A percentile compares a stretch with the other conserved stretches of the same genome.
These are phyloP conservation scores for Pristionchus exspectatus DNA, from an alignment of 2,888 invertebrate genomes.

Conservation along the genomic window DNA sequence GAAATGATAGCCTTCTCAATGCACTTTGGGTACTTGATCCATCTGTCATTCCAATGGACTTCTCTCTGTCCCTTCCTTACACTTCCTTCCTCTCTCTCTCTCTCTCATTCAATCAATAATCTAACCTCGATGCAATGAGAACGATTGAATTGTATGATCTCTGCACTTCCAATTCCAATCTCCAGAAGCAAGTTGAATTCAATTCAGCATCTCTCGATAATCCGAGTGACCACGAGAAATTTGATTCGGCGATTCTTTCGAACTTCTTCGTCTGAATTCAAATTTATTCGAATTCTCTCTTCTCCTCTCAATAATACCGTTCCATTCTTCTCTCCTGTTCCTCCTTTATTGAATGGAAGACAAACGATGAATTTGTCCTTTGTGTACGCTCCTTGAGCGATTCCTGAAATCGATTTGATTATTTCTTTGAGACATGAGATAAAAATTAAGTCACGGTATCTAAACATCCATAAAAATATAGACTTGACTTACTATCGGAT, in stretches of 20 bases:
- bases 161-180: constrained; percentile 73
- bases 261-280: constrained; percentile 75
- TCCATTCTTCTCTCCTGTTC: constrained; percentile 75
- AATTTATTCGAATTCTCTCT: neutral
- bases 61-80: neutral
- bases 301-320: constrained; percentile 61
- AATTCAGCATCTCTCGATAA: constrained; percentile 69
- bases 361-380: constrained; percentile 75
- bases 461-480: too few species aligned
- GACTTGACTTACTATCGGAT: constrained; percentile 65
- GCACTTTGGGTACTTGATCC: neutral
- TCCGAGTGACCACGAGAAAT: constrained; percentile 75
- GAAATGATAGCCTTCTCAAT: neutral
- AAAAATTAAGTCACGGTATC: neutral
- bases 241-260: constrained; percentile 73
- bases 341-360: constrained; percentile 76
- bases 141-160: constrained; percentile 72
- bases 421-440: neutral
- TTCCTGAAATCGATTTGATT: constrained; percentile 61
- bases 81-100: neutral
- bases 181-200: constrained; percentile 75
- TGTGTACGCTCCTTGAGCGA: constrained; percentile 74
- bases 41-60: neutral
- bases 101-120: neutral
- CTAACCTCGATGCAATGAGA: constrained; percentile 73